A percentile compares a stretch with the other conserved stretches of the same genome.
Conservation (phyloP, 2,888 invertebrate species). For the Lasiommata megera region DNA sequence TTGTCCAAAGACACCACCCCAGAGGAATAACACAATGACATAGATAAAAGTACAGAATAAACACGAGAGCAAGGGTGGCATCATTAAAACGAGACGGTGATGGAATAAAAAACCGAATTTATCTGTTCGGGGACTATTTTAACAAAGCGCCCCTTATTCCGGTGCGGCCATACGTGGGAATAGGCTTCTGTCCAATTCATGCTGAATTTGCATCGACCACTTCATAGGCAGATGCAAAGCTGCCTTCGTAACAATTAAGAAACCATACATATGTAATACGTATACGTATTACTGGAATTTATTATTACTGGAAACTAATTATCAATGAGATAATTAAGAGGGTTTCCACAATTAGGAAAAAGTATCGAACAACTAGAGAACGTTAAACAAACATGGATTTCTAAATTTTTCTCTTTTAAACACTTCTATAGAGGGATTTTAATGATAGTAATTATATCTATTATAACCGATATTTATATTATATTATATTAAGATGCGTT, state of each 20-base stretch:
- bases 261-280: too few species aligned
- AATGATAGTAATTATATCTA: too few species aligned
- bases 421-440: too few species aligned
- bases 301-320: too few species aligned
- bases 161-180: conserved; percentile 20
- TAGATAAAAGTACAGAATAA: conserved; percentile 72
- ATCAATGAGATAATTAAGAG: too few species aligned
- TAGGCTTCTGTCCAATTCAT: conserved; percentile 11
- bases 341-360: too few species aligned
- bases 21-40: conserved; percentile 52
- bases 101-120: conserved; percentile 29
- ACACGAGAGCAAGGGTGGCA: conserved; percentile 55
- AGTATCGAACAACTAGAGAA: too few species aligned
- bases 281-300: too few species aligned
- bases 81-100: conserved; percentile 67
- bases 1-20: conserved; percentile 71
- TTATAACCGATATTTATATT: too few species aligned
- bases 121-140: conserved; percentile 17
- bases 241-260: not conserved
- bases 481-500: too few species aligned
- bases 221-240: not conserved
- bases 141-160: conserved; percentile 17
- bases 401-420: too few species aligned
- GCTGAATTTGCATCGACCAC: conserved; percentile 15
- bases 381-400: too few species aligned